Conservation (phyloP, 2,113 vertebrate genomes). For the Antennarius striatus region DNA sequence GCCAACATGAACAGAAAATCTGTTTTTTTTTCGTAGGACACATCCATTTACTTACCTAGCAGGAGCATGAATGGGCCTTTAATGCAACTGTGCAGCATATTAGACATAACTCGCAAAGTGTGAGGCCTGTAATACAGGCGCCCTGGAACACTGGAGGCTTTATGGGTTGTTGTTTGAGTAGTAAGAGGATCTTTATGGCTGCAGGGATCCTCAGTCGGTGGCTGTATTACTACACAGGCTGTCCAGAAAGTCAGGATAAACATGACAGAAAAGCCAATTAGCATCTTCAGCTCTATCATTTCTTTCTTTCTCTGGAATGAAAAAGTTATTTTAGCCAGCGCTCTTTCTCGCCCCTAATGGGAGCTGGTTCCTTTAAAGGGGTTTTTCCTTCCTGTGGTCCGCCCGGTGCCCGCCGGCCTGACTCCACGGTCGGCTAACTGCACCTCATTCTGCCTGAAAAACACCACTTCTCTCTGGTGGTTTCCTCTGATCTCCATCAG, state of each 20-base stretch:
- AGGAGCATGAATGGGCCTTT: neutral
- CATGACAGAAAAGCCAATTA: neutral
- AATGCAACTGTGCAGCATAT: conserved; percentile 14
- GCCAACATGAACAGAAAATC: no score
- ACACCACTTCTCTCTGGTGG: conserved; percentile 18
- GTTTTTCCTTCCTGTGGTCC: conserved; percentile 31
- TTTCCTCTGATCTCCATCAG: conserved; percentile 32
- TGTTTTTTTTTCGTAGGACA: no score
- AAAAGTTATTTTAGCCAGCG: neutral
- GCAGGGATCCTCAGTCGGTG: conserved; percentile 18
- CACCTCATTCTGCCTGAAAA: conserved; percentile 12
- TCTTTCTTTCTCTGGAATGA: neutral
- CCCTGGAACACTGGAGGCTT: conserved; percentile 41
- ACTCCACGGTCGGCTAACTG: neutral
- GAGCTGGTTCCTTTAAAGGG: neutral
- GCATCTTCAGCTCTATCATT: conserved; percentile 7
- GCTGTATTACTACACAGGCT: neutral
- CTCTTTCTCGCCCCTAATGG: conserved; percentile 10
- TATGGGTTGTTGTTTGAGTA: conserved; percentile 20
- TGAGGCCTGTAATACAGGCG: conserved; percentile 11
- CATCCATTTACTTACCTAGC: no score
- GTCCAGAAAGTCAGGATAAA: conserved; percentile 1
- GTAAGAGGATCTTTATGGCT: conserved; percentile 23
- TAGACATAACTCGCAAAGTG: conserved; percentile 13
- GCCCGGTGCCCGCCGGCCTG: conserved; percentile 17